Percentiles rank a stretch among this genome's conserved stretches.
Conservation (phyloP, 2,113 vertebrate species). For the Albula goreensis region DNA sequence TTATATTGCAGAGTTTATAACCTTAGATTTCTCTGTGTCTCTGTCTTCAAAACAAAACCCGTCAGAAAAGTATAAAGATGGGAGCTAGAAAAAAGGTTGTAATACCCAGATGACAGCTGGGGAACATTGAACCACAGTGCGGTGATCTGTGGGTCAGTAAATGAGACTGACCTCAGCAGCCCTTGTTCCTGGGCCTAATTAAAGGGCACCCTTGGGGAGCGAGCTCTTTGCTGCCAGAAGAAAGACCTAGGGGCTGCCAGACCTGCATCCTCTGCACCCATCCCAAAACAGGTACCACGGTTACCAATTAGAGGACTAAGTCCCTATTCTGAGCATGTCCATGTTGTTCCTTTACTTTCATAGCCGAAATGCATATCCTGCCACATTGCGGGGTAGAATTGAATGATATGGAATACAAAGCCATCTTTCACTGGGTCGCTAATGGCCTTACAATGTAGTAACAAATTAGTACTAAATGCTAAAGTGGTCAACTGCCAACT, state of each 20-base stretch:
- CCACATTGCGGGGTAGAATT: too few relatives aligned
- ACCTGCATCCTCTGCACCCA: background rate
- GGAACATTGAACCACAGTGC: background rate
- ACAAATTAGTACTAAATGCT: too few relatives aligned
- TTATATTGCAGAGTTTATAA: too few relatives aligned
- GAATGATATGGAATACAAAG: too few relatives aligned
- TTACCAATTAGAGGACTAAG: conserved; percentile 54
- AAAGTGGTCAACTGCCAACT: too few relatives aligned
- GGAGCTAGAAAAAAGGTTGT: too few relatives aligned
- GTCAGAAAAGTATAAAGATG: too few relatives aligned
- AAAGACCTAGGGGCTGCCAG: background rate
- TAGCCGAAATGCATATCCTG: background rate
- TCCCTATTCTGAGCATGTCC: conserved; percentile 51
- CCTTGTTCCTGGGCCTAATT: background rate
- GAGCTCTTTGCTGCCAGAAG: background rate
- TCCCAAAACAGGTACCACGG: conserved; percentile 42
- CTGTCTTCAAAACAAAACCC: too few relatives aligned
- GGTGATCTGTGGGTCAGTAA: background rate
- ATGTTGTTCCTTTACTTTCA: background rate
- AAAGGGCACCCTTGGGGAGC: conserved; percentile 38
- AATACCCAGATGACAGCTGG: too few relatives aligned
- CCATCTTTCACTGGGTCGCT: too few relatives aligned
- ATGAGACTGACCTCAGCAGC: conserved; percentile 19
- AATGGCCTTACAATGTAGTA: too few relatives aligned
- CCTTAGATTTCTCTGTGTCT: too few relatives aligned